These are phyloP conservation scores for Montipora cactus DNA, from an alignment of 64 coral and sea anemone species.

Conservation along the genomic window DNA sequence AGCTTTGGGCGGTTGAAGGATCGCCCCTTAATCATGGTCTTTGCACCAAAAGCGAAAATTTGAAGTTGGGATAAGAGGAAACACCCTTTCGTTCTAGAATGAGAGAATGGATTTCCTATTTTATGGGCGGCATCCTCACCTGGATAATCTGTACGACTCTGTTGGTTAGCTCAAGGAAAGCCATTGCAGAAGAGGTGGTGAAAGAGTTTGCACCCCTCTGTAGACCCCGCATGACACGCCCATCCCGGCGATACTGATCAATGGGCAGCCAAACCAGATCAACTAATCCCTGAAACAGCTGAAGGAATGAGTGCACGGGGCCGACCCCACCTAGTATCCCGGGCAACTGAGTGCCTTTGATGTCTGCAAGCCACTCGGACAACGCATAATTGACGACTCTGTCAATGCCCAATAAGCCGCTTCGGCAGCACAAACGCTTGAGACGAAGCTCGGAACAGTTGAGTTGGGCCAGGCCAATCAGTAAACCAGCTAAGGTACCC, in stretches of 20 bases:
- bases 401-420: constrained; percentile 92
- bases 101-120: not conserved
- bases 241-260: constrained; percentile 95
- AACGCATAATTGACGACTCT: constrained; percentile 89
- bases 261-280: constrained; percentile 98
- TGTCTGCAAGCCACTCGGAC: constrained; percentile 93
- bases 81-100: too few species aligned
- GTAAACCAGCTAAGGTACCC: constrained; percentile 90
- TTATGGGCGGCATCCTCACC: constrained; percentile 16
- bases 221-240: constrained; percentile 93
- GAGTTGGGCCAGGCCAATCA: constrained; percentile 91
- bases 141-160: constrained; percentile 91
- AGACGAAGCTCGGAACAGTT: constrained; percentile 98
- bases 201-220: constrained; percentile 97
- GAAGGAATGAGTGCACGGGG: constrained; percentile 96
- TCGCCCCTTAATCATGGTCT: too few species aligned
- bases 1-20: too few species aligned
- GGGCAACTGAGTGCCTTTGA: constrained; percentile 86
- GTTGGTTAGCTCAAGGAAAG: constrained; percentile 95
- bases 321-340: constrained; percentile 93
- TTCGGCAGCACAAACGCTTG: constrained; percentile 87
- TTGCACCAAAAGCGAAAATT: too few species aligned
- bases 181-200: constrained; percentile 98
- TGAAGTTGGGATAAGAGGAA: too few species aligned
- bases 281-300: constrained; percentile 91